Base-by-base conservation (phyloP, 2,113 vertebrate species). In the Columbina picui region DNA sequence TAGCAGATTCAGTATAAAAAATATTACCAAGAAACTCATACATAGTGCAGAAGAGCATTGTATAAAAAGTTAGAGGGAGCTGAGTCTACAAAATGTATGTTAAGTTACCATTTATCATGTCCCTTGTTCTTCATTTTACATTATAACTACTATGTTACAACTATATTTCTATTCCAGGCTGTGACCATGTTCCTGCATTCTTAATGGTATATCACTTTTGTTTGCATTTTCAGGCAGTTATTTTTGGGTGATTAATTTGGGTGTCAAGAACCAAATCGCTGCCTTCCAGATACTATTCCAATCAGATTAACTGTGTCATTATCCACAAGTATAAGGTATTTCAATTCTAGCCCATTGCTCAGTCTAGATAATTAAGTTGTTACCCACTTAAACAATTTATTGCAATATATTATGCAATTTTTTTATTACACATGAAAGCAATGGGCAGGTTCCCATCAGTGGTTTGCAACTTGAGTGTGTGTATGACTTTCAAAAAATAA, bases 301-400 rank as follows among this genome's bases (percentile, higher is more conserved):
- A 83, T 95, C 78, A 93, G 79, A 94, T 94, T 93, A 94, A 90
- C 75, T 60, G 29, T 69, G 68, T 67, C 75, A 61, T 94, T 96
- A 88, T 91, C 90, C 75, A 69, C 68, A 92, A 50, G 52, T 96
- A 88, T 69, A 41, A 86, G 16, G 29, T 74, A 84, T 91, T 95
- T 86, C 19, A 69, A 61, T 90, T 88, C 67, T 77, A 90, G 26
- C 30, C 71, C 29, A 47, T 70, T 91, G 5, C 23, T 93, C 59
- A 60, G 45, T 55, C 63, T 90, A 80, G 82, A 80, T 94, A 93
- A 96, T 95, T 73, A 91, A 85, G 57, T 80, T 95, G 90, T 96
- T 92, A 91, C 4, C 86, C 55, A 63, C 90, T 94, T 74, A 91
- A 84, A 55, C 41, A 90, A 88, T 91, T 88, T 91, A 94, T 94